Evolutionary conservation across 2,797 vertebrate species (phyloP).

Genomic region (Falco novaeseelandiae): DNA sequence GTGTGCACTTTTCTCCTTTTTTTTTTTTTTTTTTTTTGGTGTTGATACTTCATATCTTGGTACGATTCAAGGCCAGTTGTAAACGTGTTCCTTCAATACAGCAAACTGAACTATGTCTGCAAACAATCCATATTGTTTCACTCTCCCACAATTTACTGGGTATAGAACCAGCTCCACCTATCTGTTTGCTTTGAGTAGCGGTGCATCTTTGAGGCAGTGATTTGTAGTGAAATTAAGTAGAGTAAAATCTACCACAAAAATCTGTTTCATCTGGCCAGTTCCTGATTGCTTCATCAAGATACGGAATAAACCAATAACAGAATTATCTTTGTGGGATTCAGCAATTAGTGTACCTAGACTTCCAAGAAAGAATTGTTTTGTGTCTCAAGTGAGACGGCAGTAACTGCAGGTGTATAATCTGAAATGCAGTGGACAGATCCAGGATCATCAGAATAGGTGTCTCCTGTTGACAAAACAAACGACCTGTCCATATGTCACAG

Average conservation of each 20-base stretch:
- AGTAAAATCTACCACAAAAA: background rate
- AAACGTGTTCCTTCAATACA: background rate
- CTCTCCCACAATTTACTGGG: background rate
- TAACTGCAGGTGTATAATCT: background rate
- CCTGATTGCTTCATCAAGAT: background rate
- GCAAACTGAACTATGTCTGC: background rate
- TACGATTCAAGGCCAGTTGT: background rate
- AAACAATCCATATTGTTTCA: background rate
- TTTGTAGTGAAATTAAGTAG: background rate
- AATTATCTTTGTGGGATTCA: background rate
- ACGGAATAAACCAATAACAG: background rate
- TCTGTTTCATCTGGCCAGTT: background rate
- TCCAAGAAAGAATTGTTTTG: background rate
- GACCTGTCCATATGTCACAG: rapidly evolving
- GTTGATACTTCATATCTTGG: background rate
- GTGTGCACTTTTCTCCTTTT: background rate
- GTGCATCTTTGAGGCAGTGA: background rate
- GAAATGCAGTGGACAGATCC: background rate
- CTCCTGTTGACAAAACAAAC: background rate
- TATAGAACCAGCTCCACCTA: background rate
- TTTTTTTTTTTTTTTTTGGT: too few species aligned
- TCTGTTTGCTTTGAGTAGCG: background rate
- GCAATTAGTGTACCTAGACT: background rate
- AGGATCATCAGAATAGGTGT: background rate
- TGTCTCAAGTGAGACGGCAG: background rate